phyloP scores from a whole-genome alignment of 2,797 vertebrate species.

The Peromyscus aztecus region DNA sequence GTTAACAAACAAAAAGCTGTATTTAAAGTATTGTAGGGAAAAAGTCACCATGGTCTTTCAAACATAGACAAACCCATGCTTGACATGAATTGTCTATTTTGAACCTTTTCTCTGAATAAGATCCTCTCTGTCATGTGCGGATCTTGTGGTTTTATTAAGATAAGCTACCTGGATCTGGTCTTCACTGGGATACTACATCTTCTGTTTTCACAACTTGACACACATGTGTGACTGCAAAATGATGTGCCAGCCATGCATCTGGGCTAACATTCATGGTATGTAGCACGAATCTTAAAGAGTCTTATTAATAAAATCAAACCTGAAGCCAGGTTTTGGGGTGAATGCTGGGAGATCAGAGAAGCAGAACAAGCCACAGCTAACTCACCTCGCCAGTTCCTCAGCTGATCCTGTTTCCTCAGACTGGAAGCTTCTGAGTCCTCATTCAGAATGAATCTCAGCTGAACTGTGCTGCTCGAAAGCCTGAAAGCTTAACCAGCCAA shows the following conservation, averaged over 20 bases:
- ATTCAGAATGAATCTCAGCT: too few relatives aligned
- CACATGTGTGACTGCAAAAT: background rate
- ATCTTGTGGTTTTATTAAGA: background rate
- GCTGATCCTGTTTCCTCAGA: too few relatives aligned
- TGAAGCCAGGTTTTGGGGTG: too few relatives aligned
- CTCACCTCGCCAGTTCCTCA: too few relatives aligned
- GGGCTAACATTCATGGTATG: background rate
- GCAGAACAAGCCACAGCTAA: too few relatives aligned
- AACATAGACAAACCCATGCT: background rate
- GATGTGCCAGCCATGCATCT: background rate
- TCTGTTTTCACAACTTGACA: background rate
- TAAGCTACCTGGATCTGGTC: background rate
- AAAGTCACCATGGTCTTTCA: background rate
- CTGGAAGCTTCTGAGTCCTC: too few relatives aligned
- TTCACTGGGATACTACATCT: background rate
- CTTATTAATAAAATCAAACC: too few relatives aligned
- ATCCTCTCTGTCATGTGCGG: background rate
- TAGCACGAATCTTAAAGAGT: too few relatives aligned
- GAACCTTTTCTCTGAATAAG: background rate
- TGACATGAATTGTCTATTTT: background rate
- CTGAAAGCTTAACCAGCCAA: too few relatives aligned
- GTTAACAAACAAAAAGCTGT: background rate
- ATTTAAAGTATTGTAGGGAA: background rate
- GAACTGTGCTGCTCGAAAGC: too few relatives aligned
- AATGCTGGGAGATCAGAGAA: too few relatives aligned